These are phyloP conservation scores for Margaritifera margaritifera DNA, from an alignment of 2,888 invertebrate genomes.

Conservation along the genomic window DNA sequence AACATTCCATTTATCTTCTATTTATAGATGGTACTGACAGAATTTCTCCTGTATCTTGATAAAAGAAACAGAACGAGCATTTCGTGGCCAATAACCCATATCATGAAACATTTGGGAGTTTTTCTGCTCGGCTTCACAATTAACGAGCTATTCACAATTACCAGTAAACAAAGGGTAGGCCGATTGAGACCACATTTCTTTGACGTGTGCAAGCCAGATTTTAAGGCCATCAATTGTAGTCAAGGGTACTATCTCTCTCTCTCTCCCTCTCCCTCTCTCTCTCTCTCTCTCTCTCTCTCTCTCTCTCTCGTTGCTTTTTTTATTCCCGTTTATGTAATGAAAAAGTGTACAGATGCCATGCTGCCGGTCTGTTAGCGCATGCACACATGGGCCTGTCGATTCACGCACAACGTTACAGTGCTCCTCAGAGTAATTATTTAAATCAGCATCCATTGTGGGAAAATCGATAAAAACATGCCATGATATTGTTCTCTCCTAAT, in stretches of 20 bases:
- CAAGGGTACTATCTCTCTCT: conserved; percentile 3
- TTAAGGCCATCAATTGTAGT: conserved; percentile 41
- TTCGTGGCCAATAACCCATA: conserved; percentile 2
- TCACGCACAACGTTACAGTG: too few relatives aligned
- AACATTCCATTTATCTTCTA: neutral
- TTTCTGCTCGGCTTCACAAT: conserved; percentile 90
- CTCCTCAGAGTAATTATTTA: too few relatives aligned
- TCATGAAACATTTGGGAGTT: conserved; percentile 16
- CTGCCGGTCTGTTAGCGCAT: too few relatives aligned
- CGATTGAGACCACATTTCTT: conserved; percentile 94
- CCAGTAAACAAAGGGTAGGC: conserved; percentile 94
- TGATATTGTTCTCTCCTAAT: too few relatives aligned
- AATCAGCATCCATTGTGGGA: too few relatives aligned
- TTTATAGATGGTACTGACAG: conserved; percentile 13
- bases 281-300: too few relatives aligned
- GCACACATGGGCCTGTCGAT: too few relatives aligned
- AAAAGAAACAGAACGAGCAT: neutral
- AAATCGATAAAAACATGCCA: too few relatives aligned
- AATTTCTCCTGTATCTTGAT: conserved; percentile 6
- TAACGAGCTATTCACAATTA: conserved; percentile 89
- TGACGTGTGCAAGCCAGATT: conserved; percentile 84
- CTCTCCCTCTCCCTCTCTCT: too few relatives aligned
- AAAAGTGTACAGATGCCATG: too few relatives aligned
- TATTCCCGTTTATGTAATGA: too few relatives aligned
- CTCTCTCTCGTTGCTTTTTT: too few relatives aligned